Evolutionary conservation across 1,140 invertebrate species (phyloP).

Genomic region (Danaus melanippus): DNA sequence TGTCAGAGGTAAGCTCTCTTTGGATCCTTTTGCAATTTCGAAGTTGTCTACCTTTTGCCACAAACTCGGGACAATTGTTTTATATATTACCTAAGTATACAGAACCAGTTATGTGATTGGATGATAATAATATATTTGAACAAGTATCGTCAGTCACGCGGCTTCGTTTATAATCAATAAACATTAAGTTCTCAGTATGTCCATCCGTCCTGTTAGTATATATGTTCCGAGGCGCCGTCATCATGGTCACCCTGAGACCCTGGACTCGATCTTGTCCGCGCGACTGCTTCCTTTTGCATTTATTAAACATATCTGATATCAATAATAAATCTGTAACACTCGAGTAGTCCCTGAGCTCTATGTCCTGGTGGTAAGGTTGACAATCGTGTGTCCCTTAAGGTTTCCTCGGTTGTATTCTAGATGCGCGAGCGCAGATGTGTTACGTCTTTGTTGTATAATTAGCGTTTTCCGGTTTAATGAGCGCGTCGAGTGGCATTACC

Average conservation of each 20-base stretch:
- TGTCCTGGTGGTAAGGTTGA: constrained; percentile 24
- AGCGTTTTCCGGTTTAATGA: constrained; percentile 66
- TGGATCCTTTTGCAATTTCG: constrained; percentile 25
- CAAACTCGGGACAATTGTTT: too few species aligned
- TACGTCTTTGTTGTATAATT: constrained; percentile 68
- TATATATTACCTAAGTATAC: neutral
- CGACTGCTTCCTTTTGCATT: constrained; percentile 54
- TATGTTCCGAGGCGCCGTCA: neutral
- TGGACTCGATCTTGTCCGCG: constrained; percentile 46
- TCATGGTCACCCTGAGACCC: constrained; percentile 38
- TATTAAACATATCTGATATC: constrained; percentile 67
- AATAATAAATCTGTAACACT: constrained; percentile 49
- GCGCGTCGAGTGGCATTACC: constrained; percentile 57
- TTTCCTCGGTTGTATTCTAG: constrained; percentile 21
- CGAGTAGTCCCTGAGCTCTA: constrained; percentile 19
- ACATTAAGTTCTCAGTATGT: too few species aligned
- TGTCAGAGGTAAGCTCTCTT: constrained; percentile 24
- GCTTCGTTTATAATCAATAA: too few species aligned
- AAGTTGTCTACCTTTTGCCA: too few species aligned
- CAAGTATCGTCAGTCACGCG: too few species aligned
- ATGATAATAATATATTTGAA: too few species aligned
- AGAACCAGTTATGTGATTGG: too few species aligned
- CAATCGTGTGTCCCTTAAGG: constrained; percentile 14
- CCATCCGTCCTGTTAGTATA: too few species aligned
- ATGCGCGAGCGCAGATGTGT: constrained; percentile 58